A percentile compares a stretch with the other conserved stretches of the same genome.
phyloP scores from a whole-genome alignment of 2,888 invertebrate species.

The Ornithoptera alexandrae region DNA sequence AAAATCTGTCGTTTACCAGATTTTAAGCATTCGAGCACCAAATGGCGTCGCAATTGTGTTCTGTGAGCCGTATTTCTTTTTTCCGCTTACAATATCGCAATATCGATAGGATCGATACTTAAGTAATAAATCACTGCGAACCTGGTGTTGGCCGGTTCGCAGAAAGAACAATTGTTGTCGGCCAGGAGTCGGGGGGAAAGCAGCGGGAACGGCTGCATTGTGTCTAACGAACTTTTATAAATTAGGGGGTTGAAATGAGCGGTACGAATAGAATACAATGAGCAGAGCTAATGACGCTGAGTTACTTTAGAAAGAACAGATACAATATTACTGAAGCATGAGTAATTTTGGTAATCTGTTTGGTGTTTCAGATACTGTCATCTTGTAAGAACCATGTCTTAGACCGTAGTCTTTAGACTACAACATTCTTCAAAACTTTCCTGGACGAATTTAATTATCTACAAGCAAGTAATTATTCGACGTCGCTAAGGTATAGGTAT shows the following conservation, averaged over 20 bases:
- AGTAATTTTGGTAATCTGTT: too few species aligned
- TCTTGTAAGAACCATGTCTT: too few species aligned
- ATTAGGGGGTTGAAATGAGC: slow-evolving; percentile 6
- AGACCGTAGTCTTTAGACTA: too few species aligned
- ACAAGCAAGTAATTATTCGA: too few species aligned
- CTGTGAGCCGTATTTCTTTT: slow-evolving; percentile 16
- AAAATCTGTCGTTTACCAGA: slow-evolving; percentile 3
- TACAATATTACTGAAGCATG: too few species aligned
- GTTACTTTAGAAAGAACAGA: too few species aligned
- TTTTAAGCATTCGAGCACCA: not conserved
- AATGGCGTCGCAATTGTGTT: slow-evolving; percentile 23
- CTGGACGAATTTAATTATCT: too few species aligned
- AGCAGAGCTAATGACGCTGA: too few species aligned
- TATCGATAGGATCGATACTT: slow-evolving; percentile 34
- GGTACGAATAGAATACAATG: too few species aligned
- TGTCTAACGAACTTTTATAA: slow-evolving; percentile 15
- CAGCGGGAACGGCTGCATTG: not conserved
- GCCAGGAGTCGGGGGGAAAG: not conserved
- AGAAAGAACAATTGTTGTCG: slow-evolving; percentile 21
- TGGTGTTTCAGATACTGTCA: too few species aligned
- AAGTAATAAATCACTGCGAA: slow-evolving; percentile 56
- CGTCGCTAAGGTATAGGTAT: too few species aligned
- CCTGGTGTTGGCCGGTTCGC: slow-evolving; percentile 13
- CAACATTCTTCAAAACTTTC: too few species aligned
- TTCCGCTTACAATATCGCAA: slow-evolving; percentile 32